A percentile compares a stretch with the other conserved stretches of the same genome.
These are phyloP conservation scores for Eulithis testata DNA, from an alignment of 2,888 invertebrate genomes.

Conservation along the genomic window DNA sequence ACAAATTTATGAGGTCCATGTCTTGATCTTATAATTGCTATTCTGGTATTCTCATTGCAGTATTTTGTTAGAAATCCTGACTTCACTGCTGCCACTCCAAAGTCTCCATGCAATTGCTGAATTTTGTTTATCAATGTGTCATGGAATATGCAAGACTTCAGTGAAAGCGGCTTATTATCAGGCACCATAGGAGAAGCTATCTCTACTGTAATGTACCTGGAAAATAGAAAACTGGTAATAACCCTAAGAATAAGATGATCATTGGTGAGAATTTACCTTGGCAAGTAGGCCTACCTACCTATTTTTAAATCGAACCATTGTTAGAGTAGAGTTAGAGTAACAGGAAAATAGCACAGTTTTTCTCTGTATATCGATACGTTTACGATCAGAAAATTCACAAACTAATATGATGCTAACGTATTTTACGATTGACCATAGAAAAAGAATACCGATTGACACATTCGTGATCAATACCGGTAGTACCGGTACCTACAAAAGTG, in stretches of 20 bases:
- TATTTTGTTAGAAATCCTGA: constrained; percentile 91
- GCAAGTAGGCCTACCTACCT: constrained; percentile 70
- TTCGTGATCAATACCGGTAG: too few relatives aligned
- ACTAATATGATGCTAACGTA: too few relatives aligned
- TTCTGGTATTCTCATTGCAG: constrained; percentile 90
- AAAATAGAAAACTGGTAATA: constrained; percentile 42
- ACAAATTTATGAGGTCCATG: constrained; percentile 91
- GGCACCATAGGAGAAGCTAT: constrained; percentile 80
- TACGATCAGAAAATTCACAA: too few relatives aligned
- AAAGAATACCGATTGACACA: too few relatives aligned
- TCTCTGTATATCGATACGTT: too few relatives aligned
- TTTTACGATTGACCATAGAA: too few relatives aligned
- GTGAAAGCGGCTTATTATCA: constrained; percentile 73
- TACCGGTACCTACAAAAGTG: too few relatives aligned
- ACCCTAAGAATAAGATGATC: too few relatives aligned
- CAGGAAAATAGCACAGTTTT: too few relatives aligned
- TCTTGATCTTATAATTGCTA: constrained; percentile 88
- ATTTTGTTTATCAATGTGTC: constrained; percentile 86
- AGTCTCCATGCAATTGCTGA: constrained; percentile 90
- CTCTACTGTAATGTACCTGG: constrained; percentile 88
- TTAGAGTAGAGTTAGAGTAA: not conserved
- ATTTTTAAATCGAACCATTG: constrained; percentile 88
- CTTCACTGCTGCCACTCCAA: constrained; percentile 88
- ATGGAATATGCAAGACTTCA: constrained; percentile 83
- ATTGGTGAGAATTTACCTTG: not conserved